A percentile compares a stretch with the other conserved stretches of the same genome.
Conservation (phyloP, 1,140 invertebrate species). For the Rhynchophorus ferrugineus region DNA sequence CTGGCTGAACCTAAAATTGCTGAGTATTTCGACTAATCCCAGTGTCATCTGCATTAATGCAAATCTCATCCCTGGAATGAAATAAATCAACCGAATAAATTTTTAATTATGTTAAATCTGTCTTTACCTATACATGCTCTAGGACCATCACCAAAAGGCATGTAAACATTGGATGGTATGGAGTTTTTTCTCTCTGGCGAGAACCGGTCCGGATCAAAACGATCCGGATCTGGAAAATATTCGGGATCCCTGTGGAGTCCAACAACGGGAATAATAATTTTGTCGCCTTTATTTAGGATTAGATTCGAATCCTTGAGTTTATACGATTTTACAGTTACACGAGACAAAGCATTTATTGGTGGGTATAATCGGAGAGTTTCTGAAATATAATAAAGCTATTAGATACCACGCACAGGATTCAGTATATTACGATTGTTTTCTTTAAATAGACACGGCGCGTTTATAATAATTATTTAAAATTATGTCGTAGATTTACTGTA, state of each 20-base stretch:
- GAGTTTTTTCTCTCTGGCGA: slow-evolving; percentile 34
- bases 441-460: too few species aligned
- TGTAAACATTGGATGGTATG: slow-evolving; percentile 39
- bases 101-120: too few species aligned
- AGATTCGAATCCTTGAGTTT: slow-evolving; percentile 48
- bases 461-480: too few species aligned
- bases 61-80: slow-evolving; percentile 35
- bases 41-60: slow-evolving; percentile 37
- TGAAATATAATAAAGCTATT: slow-evolving; percentile 34
- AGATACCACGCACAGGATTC: too few species aligned
- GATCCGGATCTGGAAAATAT: slow-evolving; percentile 50
- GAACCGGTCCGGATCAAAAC: slow-evolving; percentile 56
- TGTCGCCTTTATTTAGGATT: slow-evolving; percentile 50
- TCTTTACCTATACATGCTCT: slow-evolving; percentile 51
- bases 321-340: slow-evolving; percentile 49
- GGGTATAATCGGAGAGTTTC: slow-evolving; percentile 61
- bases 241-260: slow-evolving; percentile 54
- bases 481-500: too few species aligned
- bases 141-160: slow-evolving; percentile 53
- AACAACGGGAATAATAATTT: slow-evolving; percentile 51
- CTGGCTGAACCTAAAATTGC: slow-evolving; percentile 27
- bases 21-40: slow-evolving; percentile 30
- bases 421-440: too few species aligned
- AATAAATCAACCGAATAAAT: too few species aligned
- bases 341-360: slow-evolving; percentile 48